Evolutionary conservation across 1,140 invertebrate genomes (phyloP).

Genomic region (Polypedilum pembai): DNA sequence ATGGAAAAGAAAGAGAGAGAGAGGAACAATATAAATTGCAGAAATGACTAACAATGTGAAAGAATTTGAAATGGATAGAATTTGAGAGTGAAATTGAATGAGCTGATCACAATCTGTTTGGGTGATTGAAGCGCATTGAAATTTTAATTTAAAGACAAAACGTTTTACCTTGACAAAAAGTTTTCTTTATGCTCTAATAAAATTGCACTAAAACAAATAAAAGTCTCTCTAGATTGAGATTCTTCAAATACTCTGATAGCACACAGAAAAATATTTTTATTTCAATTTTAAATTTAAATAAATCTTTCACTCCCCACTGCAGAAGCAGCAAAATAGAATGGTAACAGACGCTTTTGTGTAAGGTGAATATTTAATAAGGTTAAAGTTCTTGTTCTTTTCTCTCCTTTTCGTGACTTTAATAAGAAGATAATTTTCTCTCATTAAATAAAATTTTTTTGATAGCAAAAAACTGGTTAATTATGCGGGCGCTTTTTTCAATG

Average conservation of each 20-base stretch:
- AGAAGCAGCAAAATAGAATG: background rate
- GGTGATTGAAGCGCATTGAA: background rate
- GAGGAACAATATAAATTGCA: background rate
- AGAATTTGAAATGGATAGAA: background rate
- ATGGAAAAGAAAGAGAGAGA: too few species aligned
- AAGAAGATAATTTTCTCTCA: background rate
- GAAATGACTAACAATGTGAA: background rate
- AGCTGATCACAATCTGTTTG: background rate
- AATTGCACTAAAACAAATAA: conserved; percentile 2
- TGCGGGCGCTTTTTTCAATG: background rate
- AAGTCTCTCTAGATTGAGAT: background rate
- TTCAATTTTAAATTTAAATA: conserved; percentile 2
- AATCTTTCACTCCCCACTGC: background rate
- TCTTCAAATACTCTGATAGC: conserved; percentile 5
- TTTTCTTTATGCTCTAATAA: background rate
- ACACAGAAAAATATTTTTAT: background rate
- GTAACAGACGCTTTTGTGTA: background rate
- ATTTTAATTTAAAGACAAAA: too few species aligned
- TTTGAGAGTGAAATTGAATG: background rate
- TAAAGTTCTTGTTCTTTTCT: background rate
- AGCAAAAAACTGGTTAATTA: background rate
- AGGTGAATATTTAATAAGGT: background rate
- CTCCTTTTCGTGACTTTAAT: background rate
- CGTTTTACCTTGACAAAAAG: too few species aligned
- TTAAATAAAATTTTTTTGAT: background rate